phyloP scores from a whole-genome alignment of 2,113 vertebrate species.

The Pontoporia blainvillei region DNA sequence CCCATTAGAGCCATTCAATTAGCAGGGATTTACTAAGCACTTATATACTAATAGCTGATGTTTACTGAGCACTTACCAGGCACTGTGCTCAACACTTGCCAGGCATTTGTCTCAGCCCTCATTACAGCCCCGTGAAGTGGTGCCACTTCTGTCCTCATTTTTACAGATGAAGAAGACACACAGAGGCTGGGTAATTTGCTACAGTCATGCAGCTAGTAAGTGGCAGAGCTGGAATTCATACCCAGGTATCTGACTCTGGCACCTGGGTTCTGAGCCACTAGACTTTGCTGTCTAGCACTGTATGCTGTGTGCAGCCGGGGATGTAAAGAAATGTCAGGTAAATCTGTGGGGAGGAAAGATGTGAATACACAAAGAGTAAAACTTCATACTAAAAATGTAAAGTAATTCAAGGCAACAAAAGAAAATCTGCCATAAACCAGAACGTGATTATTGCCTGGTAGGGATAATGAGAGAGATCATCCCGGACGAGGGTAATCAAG shows the following conservation, averaged over 20 bases:
- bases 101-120: not conserved
- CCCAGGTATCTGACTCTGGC: too few relatives aligned
- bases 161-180: not conserved
- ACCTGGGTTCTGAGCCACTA: not conserved
- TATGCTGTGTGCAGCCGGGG: not conserved
- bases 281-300: too few relatives aligned
- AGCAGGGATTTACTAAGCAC: not conserved
- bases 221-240: not conserved
- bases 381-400: not conserved
- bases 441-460: not conserved
- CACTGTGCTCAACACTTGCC: not conserved
- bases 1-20: not conserved
- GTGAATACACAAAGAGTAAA: not conserved
- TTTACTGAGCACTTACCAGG: not conserved
- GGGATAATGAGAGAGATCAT: not conserved
- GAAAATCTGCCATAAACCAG: not conserved
- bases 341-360: not conserved
- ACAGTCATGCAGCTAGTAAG: not conserved
- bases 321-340: not conserved
- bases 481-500: not conserved
- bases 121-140: not conserved
- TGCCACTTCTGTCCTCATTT: not conserved
- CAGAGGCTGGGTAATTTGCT: not conserved
- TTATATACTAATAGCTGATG: not conserved
- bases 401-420: not conserved